These are phyloP conservation scores for Drosophila glabriapex DNA, from an alignment of 2,888 invertebrate species.

Conservation along the genomic window DNA sequence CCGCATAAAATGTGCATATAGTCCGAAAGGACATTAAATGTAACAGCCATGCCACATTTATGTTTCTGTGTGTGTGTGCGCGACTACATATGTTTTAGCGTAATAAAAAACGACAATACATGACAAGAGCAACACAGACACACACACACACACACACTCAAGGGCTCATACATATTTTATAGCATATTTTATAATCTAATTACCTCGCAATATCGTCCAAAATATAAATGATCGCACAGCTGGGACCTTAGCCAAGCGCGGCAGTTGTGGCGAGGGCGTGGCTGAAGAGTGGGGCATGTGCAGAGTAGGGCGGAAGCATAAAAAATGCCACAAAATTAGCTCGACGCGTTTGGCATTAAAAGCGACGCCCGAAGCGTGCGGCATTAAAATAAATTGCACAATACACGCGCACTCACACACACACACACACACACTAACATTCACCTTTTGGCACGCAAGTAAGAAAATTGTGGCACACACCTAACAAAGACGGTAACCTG, in stretches of 20 bases:
- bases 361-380: conserved; percentile 76
- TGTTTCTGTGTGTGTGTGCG: conserved; percentile 12
- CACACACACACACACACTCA: neutral
- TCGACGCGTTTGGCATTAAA: conserved; percentile 78
- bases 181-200: conserved; percentile 83
- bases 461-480: conserved; percentile 42
- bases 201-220: conserved; percentile 71
- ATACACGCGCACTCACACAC: conserved; percentile 49
- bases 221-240: conserved; percentile 75
- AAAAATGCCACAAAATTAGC: conserved; percentile 79
- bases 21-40: conserved; percentile 53
- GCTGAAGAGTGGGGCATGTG: conserved; percentile 25
- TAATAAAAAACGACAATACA: conserved; percentile 72
- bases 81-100: conserved; percentile 71
- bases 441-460: conserved; percentile 41
- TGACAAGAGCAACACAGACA: conserved; percentile 36
- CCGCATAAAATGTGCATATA: conserved; percentile 41
- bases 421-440: neutral
- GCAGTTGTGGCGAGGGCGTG: conserved; percentile 16
- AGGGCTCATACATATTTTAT: conserved; percentile 71
- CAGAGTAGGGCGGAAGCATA: neutral
- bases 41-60: conserved; percentile 51
- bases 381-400: conserved; percentile 78
- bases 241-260: conserved; percentile 53
- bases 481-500: conserved; percentile 39